phyloP scores from a whole-genome alignment of 2,888 invertebrate genomes.

The Amblyjoppa fuscipennis region DNA sequence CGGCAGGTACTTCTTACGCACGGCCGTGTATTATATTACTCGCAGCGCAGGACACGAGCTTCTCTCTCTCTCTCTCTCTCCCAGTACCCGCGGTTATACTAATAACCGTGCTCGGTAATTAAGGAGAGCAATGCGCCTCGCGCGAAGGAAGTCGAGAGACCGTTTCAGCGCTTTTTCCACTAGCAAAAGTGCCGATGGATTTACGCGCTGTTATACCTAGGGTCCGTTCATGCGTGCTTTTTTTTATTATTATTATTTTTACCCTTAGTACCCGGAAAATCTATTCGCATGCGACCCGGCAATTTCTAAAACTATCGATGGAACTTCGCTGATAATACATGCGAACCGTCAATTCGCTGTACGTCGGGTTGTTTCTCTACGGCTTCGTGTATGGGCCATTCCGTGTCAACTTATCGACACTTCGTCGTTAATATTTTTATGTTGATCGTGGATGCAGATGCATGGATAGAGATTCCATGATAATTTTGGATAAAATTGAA shows the following conservation, averaged over 20 bases:
- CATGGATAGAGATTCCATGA: neutral
- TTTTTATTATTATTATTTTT: constrained; percentile 47
- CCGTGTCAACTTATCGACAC: neutral
- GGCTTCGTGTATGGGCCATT: neutral
- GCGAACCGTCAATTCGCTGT: constrained; percentile 18
- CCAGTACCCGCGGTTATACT: constrained; percentile 57
- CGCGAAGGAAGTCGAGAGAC: constrained; percentile 65
- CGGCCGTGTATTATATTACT: constrained; percentile 25
- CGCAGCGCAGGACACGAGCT: constrained; percentile 18
- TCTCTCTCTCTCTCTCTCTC: neutral
- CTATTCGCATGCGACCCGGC: constrained; percentile 57
- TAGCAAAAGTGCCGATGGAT: constrained; percentile 15
- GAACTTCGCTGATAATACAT: constrained; percentile 67
- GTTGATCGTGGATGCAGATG: neutral
- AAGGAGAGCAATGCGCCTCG: constrained; percentile 71
- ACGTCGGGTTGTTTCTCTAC: neutral
- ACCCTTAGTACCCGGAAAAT: constrained; percentile 38
- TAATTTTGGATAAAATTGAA: neutral
- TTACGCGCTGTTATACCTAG: constrained; percentile 10
- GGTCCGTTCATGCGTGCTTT: constrained; percentile 53
- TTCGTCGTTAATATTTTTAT: neutral
- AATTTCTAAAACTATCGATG: constrained; percentile 77
- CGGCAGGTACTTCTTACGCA: constrained; percentile 27
- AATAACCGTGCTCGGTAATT: constrained; percentile 76
- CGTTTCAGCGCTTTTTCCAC: constrained; percentile 38